Conservation (phyloP, 1,140 invertebrate genomes). For the Euwallacea similis region DNA sequence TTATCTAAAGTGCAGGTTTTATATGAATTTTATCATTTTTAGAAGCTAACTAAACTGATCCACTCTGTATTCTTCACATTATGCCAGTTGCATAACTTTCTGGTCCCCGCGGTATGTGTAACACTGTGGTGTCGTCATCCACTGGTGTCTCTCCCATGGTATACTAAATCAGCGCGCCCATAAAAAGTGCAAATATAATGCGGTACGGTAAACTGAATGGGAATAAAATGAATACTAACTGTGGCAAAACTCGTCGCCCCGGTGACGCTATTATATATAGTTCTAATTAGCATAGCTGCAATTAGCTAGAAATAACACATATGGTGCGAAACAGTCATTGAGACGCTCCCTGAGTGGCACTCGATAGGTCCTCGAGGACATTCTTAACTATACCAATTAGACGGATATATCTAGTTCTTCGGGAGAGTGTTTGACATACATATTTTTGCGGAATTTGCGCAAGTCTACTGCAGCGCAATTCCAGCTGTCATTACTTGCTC, state of each 20-base stretch:
- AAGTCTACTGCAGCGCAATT: neutral
- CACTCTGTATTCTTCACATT: too few species aligned
- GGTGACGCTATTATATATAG: conserved; percentile 15
- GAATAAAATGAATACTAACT: conserved; percentile 6
- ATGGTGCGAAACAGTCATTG: conserved; percentile 24
- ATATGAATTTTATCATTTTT: too few species aligned
- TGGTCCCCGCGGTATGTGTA: too few species aligned
- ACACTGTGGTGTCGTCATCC: too few species aligned
- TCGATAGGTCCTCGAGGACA: neutral
- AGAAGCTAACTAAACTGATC: too few species aligned
- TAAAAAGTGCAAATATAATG: conserved; percentile 19
- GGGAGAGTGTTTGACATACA: conserved; percentile 1
- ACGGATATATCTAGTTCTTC: conserved; percentile 1
- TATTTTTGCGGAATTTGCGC: neutral
- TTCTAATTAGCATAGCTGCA: conserved; percentile 20
- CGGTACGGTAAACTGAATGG: conserved; percentile 1
- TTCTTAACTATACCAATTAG: neutral
- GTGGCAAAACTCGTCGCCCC: conserved; percentile 12
- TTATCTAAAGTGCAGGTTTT: too few species aligned
- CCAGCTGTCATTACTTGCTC: neutral
- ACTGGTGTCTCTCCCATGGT: too few species aligned
- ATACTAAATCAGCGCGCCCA: neutral
- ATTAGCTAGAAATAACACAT: conserved; percentile 19
- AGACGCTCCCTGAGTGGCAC: conserved; percentile 4
- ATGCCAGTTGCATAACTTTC: too few species aligned